phyloP scores from a whole-genome alignment of 1,140 invertebrate genomes.

The Leptestheria dahalacensis region DNA sequence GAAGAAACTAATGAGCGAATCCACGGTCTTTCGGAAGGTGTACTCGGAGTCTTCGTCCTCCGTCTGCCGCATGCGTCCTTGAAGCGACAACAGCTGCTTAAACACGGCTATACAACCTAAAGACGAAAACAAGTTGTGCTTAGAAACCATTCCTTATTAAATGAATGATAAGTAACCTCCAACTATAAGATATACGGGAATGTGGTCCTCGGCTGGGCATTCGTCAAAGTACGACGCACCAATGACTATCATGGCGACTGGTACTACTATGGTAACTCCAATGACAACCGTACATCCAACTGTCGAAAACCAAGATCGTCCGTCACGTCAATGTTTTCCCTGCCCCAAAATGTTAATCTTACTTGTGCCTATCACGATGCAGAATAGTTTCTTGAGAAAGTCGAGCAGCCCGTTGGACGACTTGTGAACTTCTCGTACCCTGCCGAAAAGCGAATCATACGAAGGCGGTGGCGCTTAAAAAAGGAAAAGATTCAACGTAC shows the following conservation, averaged over 20 bases:
- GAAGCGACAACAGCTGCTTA: constrained; percentile 39
- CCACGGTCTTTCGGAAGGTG: constrained; percentile 37
- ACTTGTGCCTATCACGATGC: constrained; percentile 46
- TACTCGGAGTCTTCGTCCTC: constrained; percentile 36
- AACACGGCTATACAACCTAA: constrained; percentile 20
- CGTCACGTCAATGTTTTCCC: no score
- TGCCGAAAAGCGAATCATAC: constrained; percentile 48
- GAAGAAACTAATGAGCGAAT: constrained; percentile 46
- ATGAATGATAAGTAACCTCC: constrained; percentile 30
- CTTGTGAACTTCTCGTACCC: constrained; percentile 42
- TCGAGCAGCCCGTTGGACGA: constrained; percentile 41
- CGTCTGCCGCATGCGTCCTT: constrained; percentile 33
- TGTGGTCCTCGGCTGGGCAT: constrained; percentile 47
- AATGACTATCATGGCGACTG: constrained; percentile 33
- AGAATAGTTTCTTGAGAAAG: constrained; percentile 43
- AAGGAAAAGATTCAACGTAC: not conserved
- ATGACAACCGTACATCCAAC: constrained; percentile 43
- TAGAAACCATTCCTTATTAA: constrained; percentile 7
- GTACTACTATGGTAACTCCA: constrained; percentile 37
- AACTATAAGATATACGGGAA: constrained; percentile 51
- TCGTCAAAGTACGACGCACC: constrained; percentile 45
- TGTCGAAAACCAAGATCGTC: constrained; percentile 12
- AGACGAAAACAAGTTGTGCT: not conserved
- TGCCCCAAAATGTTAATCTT: no score
- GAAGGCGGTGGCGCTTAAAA: constrained; percentile 43